Evolutionary conservation across 2,888 invertebrate species (phyloP).

Genomic region (Nymphalis c-album): DNA sequence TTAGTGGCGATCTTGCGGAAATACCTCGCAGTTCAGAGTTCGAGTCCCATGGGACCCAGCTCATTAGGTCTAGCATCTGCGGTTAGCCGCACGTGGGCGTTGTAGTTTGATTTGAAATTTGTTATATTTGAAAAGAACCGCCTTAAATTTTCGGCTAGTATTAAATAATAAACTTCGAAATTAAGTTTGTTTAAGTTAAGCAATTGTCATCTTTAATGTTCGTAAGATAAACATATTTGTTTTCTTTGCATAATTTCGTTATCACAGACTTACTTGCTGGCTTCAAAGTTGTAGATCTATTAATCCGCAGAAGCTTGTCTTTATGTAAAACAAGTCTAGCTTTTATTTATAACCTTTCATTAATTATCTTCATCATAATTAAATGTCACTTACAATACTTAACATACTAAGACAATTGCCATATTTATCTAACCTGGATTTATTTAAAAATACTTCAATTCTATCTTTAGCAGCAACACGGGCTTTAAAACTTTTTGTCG

Average conservation of each 20-base stretch:
- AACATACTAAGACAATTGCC: background rate
- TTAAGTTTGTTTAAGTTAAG: background rate
- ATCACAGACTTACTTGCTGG: too few species aligned
- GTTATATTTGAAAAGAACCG: conserved; percentile 8
- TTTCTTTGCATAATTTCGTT: too few species aligned
- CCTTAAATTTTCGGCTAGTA: background rate
- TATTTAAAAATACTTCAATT: conserved; percentile 13
- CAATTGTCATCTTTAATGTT: too few species aligned
- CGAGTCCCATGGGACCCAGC: conserved; percentile 68
- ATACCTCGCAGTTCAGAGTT: conserved; percentile 59
- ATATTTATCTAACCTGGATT: background rate
- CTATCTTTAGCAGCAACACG: conserved; percentile 27
- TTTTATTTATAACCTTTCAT: too few species aligned
- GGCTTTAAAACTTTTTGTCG: conserved; percentile 54
- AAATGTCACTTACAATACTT: too few species aligned
- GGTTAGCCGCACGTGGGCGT: conserved; percentile 57
- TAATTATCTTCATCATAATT: too few species aligned
- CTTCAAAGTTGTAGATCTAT: too few species aligned
- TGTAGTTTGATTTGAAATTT: conserved; percentile 1
- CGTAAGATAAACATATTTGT: too few species aligned
- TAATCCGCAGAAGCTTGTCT: too few species aligned
- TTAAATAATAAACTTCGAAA: background rate
- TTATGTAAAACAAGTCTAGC: too few species aligned
- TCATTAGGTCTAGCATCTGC: conserved; percentile 55
- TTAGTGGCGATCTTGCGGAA: conserved; percentile 55